phyloP scores from a whole-genome alignment of 2,888 invertebrate genomes.

The Polyommatus iphigenia region DNA sequence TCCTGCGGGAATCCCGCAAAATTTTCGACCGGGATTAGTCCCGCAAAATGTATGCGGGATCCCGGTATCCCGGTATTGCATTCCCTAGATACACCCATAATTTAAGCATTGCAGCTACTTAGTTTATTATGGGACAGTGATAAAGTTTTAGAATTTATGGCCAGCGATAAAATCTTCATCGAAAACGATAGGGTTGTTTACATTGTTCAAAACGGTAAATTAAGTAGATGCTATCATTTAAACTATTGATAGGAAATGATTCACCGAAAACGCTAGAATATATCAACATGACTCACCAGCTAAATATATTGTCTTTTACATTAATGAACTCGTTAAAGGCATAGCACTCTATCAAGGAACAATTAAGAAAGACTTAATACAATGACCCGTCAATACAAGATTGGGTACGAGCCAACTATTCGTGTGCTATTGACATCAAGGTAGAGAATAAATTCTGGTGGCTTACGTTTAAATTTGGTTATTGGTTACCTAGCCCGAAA shows the following conservation, averaged over 20 bases:
- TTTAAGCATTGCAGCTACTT: not conserved
- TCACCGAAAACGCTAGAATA: conserved; percentile 26
- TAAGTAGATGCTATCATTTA: not conserved
- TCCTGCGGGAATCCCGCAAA: no score
- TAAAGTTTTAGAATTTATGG: not conserved
- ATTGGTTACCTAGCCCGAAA: not conserved
- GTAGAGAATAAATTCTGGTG: conserved; percentile 4
- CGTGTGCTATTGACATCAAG: conserved; percentile 8
- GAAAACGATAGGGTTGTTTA: conserved; percentile 23
- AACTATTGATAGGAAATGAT: conserved; percentile 26
- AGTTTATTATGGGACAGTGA: not conserved
- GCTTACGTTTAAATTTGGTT: conserved; percentile 1
- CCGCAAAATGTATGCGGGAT: no score
- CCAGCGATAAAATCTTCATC: conserved; percentile 12
- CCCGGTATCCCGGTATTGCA: no score
- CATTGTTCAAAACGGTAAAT: conserved; percentile 10
- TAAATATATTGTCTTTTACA: conserved; percentile 17
- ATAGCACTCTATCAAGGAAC: conserved; percentile 18
- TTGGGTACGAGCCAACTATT: conserved; percentile 16
- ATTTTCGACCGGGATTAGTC: no score
- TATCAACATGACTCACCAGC: conserved; percentile 14
- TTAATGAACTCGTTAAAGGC: not conserved
- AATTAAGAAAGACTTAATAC: conserved; percentile 25
- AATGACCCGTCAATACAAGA: not conserved
- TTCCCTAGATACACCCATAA: not conserved